A percentile compares a stretch with the other conserved stretches of the same genome.
Conservation (phyloP, 2,113 vertebrate genomes). For the Anolis sagrei region DNA sequence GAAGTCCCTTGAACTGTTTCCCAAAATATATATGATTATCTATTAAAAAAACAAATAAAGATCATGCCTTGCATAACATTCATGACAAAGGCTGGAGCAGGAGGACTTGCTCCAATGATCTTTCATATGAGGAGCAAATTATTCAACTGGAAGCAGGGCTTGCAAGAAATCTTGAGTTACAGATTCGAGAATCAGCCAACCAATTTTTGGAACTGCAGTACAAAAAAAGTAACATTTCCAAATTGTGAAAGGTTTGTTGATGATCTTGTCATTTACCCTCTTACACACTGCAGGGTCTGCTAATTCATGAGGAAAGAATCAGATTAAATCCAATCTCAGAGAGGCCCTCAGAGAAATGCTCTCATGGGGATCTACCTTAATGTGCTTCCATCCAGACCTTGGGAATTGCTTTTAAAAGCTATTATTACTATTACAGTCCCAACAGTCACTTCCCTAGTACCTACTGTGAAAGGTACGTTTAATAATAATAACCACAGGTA, state of each 20-base stretch:
- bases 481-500: too few relatives aligned
- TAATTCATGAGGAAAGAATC: neutral
- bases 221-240: too few relatives aligned
- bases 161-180: too few relatives aligned
- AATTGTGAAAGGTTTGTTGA: neutral
- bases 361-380: neutral
- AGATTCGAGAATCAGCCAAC: too few relatives aligned
- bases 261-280: neutral
- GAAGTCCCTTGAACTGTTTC: neutral
- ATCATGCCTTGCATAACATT: neutral
- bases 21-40: neutral
- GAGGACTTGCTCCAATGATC: neutral
- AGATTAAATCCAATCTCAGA: neutral
- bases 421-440: neutral
- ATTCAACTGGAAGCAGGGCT: neutral
- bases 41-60: slow-evolving; percentile 5
- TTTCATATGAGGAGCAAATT: neutral
- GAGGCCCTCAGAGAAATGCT: neutral
- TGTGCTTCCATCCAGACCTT: too few relatives aligned
- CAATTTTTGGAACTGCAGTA: neutral
- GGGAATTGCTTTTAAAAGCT: too few relatives aligned
- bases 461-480: too few relatives aligned
- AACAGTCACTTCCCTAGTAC: too few relatives aligned
- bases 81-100: neutral
- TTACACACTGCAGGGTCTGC: neutral